Base-by-base conservation (phyloP, 2,113 vertebrate species). In the Cebus imitator region DNA sequence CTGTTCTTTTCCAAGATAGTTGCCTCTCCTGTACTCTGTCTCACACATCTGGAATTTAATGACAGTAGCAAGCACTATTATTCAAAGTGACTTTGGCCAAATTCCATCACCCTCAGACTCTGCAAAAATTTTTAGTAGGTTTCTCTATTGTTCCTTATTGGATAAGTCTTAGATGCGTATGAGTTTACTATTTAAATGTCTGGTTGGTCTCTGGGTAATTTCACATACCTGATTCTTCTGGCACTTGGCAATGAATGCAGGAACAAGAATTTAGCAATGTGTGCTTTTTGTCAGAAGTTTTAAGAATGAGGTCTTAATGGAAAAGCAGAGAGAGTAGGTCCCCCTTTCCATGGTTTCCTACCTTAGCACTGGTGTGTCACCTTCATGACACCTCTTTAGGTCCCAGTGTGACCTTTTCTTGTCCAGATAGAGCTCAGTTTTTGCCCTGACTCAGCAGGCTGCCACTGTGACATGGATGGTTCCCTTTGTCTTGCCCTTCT, bases 401-500 rank as follows among this genome's bases (percentile, higher is more conserved):
- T 75, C 37, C 32, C 18, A 40, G n/a, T 8, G 57, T 93, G 57
- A 50, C 58, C 72, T 82, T 73, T 66, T 35, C 37, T 45, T 66
- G 50, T 82, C 37, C 43, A 95, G 61, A 30, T 43, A 52, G 81
- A 80, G 13, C 57, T 85, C n/a, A 50, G 83, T 35, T 72, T 64
- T 58, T 50, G 50, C 84, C 48, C 90, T 87, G 80, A 90, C 61
- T 95, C 91, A 90, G 75, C 64, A 83, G 78, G 76, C 72, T 12
- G 8, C 20, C 45, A 52, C 89, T 17, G 70, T 48, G 72, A 30
- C 27, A 12, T 0, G 55, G 48, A 27, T 48, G 50, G 40, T n/a
- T 92, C 32, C 50, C 12, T 40, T 80, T 73, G 88, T 68, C 55
- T 76, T 37, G 52, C 30, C 10, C 81, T 82, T 72, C 37, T 43